These are phyloP conservation scores for Pteropus alecto DNA, from an alignment of 2,113 vertebrate genomes.

Conservation along the genomic window DNA sequence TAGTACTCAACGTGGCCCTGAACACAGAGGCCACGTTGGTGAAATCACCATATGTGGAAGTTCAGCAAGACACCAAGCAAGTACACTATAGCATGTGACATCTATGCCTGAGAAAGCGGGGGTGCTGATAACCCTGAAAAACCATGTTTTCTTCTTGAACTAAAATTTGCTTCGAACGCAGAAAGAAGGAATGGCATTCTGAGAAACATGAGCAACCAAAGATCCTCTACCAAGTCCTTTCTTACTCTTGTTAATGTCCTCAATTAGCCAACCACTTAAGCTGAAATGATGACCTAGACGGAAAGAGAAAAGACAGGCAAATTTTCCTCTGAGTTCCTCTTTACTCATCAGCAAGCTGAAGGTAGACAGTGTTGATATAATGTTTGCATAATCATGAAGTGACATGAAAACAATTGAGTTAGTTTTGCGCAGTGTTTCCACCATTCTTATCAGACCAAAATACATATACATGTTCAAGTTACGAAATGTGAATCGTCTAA, in stretches of 20 bases:
- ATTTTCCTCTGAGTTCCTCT: neutral
- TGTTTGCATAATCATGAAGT: neutral
- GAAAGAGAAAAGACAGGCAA: neutral
- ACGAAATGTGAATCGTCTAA: neutral
- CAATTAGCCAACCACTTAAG: neutral
- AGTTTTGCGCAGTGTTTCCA: neutral
- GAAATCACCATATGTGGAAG: accelerated
- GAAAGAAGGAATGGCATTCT: neutral
- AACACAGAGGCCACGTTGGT: neutral
- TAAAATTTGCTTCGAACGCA: neutral
- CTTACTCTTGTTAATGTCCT: neutral
- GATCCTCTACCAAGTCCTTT: neutral
- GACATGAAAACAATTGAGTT: neutral
- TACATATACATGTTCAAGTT: neutral
- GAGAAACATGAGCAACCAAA: neutral
- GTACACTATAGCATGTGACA: neutral
- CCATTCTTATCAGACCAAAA: neutral
- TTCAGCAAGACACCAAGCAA: neutral
- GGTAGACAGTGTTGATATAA: neutral
- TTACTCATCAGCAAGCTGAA: neutral
- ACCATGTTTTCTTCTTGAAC: neutral
- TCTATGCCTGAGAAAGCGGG: neutral
- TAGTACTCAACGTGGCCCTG: too few species aligned
- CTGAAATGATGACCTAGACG: neutral
- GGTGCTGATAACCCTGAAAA: neutral